Evolutionary conservation across 2,113 vertebrate species (phyloP), one percentile per base, ranked within the genome.

Genomic region (Lynx canadensis): DNA sequence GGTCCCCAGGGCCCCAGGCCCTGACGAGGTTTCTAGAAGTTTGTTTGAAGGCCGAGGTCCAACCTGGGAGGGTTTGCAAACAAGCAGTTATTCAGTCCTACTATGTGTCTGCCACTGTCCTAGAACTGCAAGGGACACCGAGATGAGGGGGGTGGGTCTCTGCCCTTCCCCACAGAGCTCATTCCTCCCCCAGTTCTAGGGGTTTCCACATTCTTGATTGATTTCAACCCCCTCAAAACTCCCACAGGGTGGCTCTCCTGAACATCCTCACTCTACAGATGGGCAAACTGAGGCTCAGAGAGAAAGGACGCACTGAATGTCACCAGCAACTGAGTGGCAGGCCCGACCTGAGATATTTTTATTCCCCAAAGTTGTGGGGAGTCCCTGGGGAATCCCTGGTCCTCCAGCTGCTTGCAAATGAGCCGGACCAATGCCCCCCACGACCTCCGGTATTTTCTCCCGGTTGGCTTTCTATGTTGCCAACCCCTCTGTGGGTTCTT

Each of bases 141-240:
- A 12, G 29, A 9, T 5, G 14, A 50, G 15, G 12, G 25, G 65
- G 55, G 41, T 0, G 1, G 45, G 25, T 2, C 15, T 4, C 9
- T 14, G 31, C 5, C 19, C 66, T 76, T 92, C 55, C 48, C 18
- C 10, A 1, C 7, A n/a, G 29, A 41, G 41, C 14, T 23, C 45
- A 38, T 33, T 45, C 45, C n/a, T 73, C 60, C 7, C 60, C 27
- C 5, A 0, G 41, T 27, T 71, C 80, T 57, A 7, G 13, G n/a
- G 36, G 6, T 55, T 25, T 73, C 78, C 29, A 31, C 19, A 29
- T 48, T 55, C 45, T 33, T 50, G 57, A 41, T 10, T 91, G 71
- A 50, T 36, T 38, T 41, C 13, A 21, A 50, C 33, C 7, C 83
- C 15, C 85, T 73, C 23, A n/a, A 4, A 41, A 31, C 55, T 38